phyloP scores from a whole-genome alignment of 2,113 vertebrate species.

The Oxygymnocypris stewartii region DNA sequence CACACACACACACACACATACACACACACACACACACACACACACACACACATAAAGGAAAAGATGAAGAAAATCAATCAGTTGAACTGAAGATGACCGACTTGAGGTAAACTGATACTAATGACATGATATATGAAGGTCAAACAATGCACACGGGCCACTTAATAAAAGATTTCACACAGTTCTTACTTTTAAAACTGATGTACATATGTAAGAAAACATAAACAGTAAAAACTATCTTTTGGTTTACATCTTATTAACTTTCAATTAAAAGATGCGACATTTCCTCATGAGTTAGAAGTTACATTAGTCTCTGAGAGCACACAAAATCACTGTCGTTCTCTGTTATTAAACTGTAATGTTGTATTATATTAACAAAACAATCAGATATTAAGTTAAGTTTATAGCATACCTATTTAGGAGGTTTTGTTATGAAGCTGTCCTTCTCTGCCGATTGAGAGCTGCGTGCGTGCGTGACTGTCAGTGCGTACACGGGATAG shows the following conservation, averaged over 20 bases:
- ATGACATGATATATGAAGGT: constrained; percentile 10
- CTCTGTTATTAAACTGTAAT: background rate
- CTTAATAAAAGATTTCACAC: too few species aligned
- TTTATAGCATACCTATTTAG: background rate
- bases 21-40: too few species aligned
- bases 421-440: background rate
- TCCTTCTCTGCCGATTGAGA: background rate
- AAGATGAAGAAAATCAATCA: background rate
- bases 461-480: background rate
- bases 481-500: background rate
- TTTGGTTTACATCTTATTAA: background rate
- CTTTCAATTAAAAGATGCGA: background rate
- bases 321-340: background rate
- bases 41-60: too few species aligned
- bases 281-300: background rate
- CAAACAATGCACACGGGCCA: background rate
- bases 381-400: background rate
- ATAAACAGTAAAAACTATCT: background rate
- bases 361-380: background rate
- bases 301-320: background rate
- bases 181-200: background rate
- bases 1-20: too few species aligned
- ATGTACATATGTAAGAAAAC: background rate
- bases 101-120: background rate
- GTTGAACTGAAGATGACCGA: background rate